A percentile compares a stretch with the other conserved stretches of the same genome.
Evolutionary conservation across 2,888 invertebrate genomes (phyloP).

Genomic region (Callinectes sapidus): DNA sequence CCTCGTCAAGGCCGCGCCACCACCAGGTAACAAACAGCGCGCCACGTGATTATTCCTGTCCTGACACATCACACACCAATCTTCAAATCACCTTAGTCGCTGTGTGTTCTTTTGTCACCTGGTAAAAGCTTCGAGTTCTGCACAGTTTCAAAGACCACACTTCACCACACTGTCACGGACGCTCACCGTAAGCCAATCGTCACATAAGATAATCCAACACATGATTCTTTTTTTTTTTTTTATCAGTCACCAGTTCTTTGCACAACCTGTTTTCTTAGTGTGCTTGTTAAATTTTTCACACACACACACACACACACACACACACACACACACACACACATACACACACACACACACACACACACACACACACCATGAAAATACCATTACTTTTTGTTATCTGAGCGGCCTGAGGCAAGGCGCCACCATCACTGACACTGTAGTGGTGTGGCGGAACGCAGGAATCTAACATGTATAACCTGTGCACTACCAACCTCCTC

Average conservation of each 20-base stretch:
- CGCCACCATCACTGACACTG: background rate
- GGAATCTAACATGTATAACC: background rate
- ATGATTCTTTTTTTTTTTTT: background rate
- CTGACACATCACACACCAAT: background rate
- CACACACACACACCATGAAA: background rate
- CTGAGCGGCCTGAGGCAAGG: background rate
- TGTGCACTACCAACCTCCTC: background rate
- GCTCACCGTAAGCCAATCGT: background rate
- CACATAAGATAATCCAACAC: background rate
- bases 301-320: background rate
- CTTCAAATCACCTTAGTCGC: background rate
- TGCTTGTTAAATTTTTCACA: background rate
- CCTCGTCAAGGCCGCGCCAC: constrained; percentile 14
- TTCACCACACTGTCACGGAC: background rate
- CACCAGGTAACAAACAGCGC: constrained; percentile 17
- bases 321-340: no score
- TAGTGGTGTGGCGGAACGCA: background rate
- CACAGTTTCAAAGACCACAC: background rate
- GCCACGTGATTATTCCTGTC: constrained; percentile 2
- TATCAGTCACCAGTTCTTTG: background rate
- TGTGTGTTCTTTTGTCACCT: background rate
- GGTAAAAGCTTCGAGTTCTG: background rate
- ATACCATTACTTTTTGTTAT: background rate
- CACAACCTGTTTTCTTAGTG: background rate
- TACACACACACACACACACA: background rate